A percentile compares a stretch with the other conserved stretches of the same genome.
These are phyloP conservation scores for Galagoides demidoff DNA, from an alignment of 2,797 vertebrate genomes.

Conservation along the genomic window DNA sequence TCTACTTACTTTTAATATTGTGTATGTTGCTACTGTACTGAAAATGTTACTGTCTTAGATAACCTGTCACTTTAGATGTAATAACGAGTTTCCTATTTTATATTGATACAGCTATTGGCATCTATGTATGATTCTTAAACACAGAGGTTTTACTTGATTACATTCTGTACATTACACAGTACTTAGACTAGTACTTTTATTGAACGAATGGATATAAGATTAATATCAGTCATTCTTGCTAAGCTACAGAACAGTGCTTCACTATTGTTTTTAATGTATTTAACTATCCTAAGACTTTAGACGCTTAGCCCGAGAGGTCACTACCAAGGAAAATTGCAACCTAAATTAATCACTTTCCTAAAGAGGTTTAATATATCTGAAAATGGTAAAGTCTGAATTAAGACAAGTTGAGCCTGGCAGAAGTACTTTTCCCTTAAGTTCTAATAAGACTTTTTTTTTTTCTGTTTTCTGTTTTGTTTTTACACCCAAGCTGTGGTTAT, in stretches of 20 bases:
- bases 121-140: not conserved
- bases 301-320: not conserved
- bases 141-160: not conserved
- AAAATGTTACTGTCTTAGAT: too few relatives aligned
- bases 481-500: not conserved
- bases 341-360: not conserved
- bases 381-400: not conserved
- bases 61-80: too few relatives aligned
- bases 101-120: too few relatives aligned
- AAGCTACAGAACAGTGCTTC: not conserved
- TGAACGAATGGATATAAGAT: not conserved
- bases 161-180: not conserved
- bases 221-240: not conserved
- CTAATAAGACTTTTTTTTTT: not conserved
- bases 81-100: too few relatives aligned
- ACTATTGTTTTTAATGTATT: not conserved
- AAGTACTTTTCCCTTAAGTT: not conserved
- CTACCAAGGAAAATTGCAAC: not conserved
- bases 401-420: not conserved
- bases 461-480: too few relatives aligned
- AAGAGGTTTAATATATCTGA: not conserved
- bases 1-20: too few relatives aligned
- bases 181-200: not conserved
- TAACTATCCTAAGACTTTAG: constrained; percentile 9
- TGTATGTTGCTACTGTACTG: too few relatives aligned